Evolutionary conservation across 64 coral and sea anemone species (phyloP), one percentile per base, ranked within the genome.

Genomic region (Hydrozoanthus tunicans): DNA sequence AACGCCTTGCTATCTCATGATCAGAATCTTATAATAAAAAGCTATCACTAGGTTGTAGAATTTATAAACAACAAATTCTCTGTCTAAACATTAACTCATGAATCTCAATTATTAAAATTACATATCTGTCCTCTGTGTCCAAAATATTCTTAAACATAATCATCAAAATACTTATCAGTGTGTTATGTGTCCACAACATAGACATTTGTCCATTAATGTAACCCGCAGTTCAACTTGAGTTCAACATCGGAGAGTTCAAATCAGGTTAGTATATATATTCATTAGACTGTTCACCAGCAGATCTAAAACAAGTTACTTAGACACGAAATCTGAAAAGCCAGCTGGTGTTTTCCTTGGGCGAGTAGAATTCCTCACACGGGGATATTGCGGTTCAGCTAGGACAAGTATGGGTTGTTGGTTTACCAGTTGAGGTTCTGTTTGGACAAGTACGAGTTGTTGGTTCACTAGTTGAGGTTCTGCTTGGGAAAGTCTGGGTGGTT

Each of bases 221-320:
- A 71, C 24, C 68, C 23, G 68, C 26, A 71, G 68, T 71, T 71
- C 68, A 71, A 71, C 68, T 71, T 71, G n/a, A 71, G 68, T 71
- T 71, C 14, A 14, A 71, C 6, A 71, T 23, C 26, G 68, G 68
- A 71, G 68, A 71, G 77, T 79, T 79, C 77, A 56, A 79, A 25
- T 71, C 68, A 71, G 68, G n/a, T 6, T 71, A 71, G 0, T 71
- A 14, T 17, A 26, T 71, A 17, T 26, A 71, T 58, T 79, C 3
- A 79, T 79, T 58, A 79, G 55, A 79, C 57, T 23, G 77, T 77
- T 77, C 75, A 77, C 75, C 75, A 77, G 75, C 59, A 58, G 57
- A 20, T 59, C 54, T 79, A n/a, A n/a, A 79, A 79, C 68, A 79
- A 79, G 54, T 58, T 79, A 79, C 77, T 79, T 79, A 79, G 77